Base-by-base conservation (phyloP, 2,888 invertebrate species). In the Trisateles emortualis region DNA sequence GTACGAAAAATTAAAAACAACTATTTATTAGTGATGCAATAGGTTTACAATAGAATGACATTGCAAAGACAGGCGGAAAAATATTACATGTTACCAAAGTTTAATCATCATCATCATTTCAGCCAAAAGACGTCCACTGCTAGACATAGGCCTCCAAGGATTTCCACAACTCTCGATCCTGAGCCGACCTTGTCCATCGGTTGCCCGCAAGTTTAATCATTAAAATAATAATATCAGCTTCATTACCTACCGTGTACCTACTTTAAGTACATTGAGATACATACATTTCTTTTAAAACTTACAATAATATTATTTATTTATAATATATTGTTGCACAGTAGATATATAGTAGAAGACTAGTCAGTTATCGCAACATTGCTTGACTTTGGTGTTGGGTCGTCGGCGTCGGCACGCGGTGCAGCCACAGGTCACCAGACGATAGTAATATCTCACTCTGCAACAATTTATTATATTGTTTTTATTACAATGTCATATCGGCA, bases 381-480 rank as follows among this genome's bases (percentile, higher is more conserved):
- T 40, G 19, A n/a, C 22, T 8, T 36, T 35, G 29, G 16, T 35
- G 35, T 35, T 10, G 32, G 24, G 17, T n/a, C 26, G 26, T 8
- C 9, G 26, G 8, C 8, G n/a, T 3, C 26, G 26, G 30, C 16
- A n/a, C 29, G 38, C 4, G 10, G 16, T 35, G 49, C 48, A 41
- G 33, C 14, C 36, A 24, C 50, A 36, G 38, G 16, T 43, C 14
- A 30, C n/a, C n/a, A n/a, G n/a, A 26, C 36, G 26, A 8, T 13
- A 13, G 50, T 56, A 52, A 62, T 65, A 50, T 59, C 53, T 52
- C 53, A 59, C 14, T 22, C 67, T 68, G 67, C 9, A 68, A 68
- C 59, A 50, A 65, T 50, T 50, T 13, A 51, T 52, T 26, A 6
- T 48, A 49, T 38, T 36, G 13, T 35, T 45, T 33, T 59, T 55